phyloP scores from a whole-genome alignment of 2,888 invertebrate genomes.

The Ectobius pallidus region DNA sequence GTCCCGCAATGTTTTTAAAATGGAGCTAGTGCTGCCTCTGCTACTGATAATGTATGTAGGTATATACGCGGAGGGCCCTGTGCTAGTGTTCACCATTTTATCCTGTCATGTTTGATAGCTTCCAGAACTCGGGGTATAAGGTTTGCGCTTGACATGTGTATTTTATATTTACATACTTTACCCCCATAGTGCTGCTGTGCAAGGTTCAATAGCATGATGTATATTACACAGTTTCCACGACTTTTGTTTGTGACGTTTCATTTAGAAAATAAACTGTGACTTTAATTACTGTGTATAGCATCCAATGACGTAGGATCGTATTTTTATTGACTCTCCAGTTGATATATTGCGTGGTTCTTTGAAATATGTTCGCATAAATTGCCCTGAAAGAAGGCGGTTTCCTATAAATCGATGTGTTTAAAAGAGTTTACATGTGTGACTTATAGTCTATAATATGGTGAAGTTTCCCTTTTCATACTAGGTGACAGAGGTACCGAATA shows the following conservation, averaged over 20 bases:
- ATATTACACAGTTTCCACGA: background rate
- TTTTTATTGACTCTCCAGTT: background rate
- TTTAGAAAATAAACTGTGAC: conserved; percentile 27
- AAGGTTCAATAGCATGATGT: background rate
- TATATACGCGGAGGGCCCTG: conserved; percentile 6
- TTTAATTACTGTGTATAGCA: conserved; percentile 19
- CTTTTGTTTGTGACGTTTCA: conserved; percentile 24
- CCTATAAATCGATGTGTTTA: too few relatives aligned
- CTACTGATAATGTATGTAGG: conserved; percentile 11
- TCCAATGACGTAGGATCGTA: background rate
- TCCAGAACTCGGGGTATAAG: conserved; percentile 23
- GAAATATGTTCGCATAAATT: too few relatives aligned
- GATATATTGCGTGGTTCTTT: too few relatives aligned
- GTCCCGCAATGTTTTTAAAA: conserved; percentile 26
- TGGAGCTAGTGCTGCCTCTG: conserved; percentile 14
- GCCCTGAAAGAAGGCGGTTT: too few relatives aligned
- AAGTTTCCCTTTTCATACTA: too few relatives aligned
- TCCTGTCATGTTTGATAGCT: conserved; percentile 25
- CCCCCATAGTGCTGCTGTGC: background rate
- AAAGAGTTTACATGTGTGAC: too few relatives aligned
- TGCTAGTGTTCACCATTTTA: conserved; percentile 9
- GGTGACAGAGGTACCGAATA: too few relatives aligned
- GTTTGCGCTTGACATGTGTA: conserved; percentile 25
- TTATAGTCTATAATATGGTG: too few relatives aligned
- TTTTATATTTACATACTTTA: conserved; percentile 27